Conservation (phyloP, 37 sponge, comb jelly and placozoan species). For the Beroe forskalii region DNA sequence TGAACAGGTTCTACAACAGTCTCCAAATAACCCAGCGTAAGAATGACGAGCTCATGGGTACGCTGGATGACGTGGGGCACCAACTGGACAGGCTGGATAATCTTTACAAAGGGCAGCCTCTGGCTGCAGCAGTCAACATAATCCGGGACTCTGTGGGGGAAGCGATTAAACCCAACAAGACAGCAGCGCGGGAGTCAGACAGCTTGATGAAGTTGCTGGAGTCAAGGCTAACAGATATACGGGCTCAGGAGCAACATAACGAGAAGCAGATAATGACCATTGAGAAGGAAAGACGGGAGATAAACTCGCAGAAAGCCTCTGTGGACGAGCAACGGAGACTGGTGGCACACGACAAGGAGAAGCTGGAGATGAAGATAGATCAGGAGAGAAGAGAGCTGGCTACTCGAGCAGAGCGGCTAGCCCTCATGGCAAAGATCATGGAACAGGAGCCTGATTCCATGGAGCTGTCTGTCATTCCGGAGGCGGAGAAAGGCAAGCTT, state of each 20-base stretch:
- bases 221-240: not conserved
- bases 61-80: not conserved
- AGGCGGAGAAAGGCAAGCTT: conserved; percentile 33
- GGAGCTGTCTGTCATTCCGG: not conserved
- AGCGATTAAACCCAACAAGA: conserved; percentile 19
- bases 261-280: conserved; percentile 58
- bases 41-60: conserved; percentile 11
- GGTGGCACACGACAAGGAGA: conserved; percentile 56
- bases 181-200: not conserved
- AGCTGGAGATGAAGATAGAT: conserved; percentile 48
- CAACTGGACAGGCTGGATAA: conserved; percentile 32
- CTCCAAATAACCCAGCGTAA: not conserved
- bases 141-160: conserved; percentile 4
- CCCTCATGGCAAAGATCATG: conserved; percentile 9
- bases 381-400: conserved; percentile 3
- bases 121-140: not conserved
- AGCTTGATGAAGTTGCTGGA: conserved; percentile 18
- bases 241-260: conserved; percentile 54
- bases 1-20: conserved; percentile 49
- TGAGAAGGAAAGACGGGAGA: conserved; percentile 50
- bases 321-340: conserved; percentile 6
- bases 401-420: conserved; percentile 17
- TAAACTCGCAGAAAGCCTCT: not conserved
- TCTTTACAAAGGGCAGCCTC: not conserved
- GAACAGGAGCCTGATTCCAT: conserved; percentile 20